Evolutionary conservation across 2,888 invertebrate species (phyloP), one percentile per base, ranked within the genome.

Genomic region (Drosophila merina): DNA sequence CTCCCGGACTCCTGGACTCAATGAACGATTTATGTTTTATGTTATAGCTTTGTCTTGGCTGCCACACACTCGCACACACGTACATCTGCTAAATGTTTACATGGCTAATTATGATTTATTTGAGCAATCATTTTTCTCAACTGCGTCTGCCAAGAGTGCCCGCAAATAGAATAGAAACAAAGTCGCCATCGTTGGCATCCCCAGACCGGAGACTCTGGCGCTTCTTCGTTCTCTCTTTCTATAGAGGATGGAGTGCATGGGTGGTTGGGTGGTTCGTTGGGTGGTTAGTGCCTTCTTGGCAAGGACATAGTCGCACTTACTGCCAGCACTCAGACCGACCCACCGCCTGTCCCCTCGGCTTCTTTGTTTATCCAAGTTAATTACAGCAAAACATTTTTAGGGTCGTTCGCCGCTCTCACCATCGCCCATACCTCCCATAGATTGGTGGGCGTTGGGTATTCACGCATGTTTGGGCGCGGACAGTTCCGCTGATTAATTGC

Each of bases 401-500:
- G 86, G 69, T 77, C 72, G 71, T 54, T 44, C 45, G 33, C 28
- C 4, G 30, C 68, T 56, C 62, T 72, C 6, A 1, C 63, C 67
- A 57, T 66, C 44, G 20, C 1, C n/a, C n/a, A n/a, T n/a, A 20
- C 58, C 67, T 51, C 50, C 8, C n/a, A 45, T 59, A 38, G 49
- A 38, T 52, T 31, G 33, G 31, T 44, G 49, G 58, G 14, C 60
- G 60, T 44, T 64, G 64, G 54, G 56, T 74, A 76, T 84, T 84
- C 86, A 86, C 86, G 87, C 82, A 82, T 82, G 86, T 86, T 81
- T 67, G 77, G 76, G 88, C 79, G 83, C 88, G 86, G 88, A 86
- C 86, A 85, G 88, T 82, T 86, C 75, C 86, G 86, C 88, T 88
- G 84, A 84, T 84, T 84, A 84, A 84, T 84, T 84, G 88, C 78